Percentiles rank a stretch among this genome's conserved stretches.
Conservation (phyloP, 2,888 invertebrate genomes). For the Tachystola acroxantha region DNA sequence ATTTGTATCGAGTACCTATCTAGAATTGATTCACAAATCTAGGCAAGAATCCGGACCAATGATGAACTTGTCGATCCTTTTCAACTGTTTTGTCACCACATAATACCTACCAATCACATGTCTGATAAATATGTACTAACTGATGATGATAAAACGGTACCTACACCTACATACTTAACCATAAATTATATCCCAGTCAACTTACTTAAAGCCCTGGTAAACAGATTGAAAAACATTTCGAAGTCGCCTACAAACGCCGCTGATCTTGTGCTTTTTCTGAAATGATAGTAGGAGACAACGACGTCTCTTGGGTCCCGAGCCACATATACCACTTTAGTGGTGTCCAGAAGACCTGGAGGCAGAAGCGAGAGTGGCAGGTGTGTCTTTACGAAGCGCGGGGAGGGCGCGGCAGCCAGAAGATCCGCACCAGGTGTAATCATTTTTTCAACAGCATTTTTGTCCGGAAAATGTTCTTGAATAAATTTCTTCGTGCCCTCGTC, state of each 20-base stretch:
- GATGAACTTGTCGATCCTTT: too few relatives aligned
- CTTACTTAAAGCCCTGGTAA: background rate
- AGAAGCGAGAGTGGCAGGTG: constrained; percentile 70
- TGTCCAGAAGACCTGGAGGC: constrained; percentile 37
- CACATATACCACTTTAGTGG: constrained; percentile 68
- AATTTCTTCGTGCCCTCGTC: too few relatives aligned
- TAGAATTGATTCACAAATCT: too few relatives aligned
- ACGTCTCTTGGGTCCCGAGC: constrained; percentile 1
- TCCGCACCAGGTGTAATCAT: background rate
- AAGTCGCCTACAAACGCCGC: background rate
- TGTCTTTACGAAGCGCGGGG: constrained; percentile 69
- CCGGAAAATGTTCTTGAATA: too few relatives aligned
- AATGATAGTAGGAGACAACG: constrained; percentile 80
- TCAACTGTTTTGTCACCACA: too few relatives aligned
- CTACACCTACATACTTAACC: too few relatives aligned
- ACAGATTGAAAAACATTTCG: background rate
- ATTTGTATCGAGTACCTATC: too few relatives aligned
- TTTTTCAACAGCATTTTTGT: too few relatives aligned
- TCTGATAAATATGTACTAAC: background rate
- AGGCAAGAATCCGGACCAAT: too few relatives aligned
- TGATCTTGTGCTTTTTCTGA: constrained; percentile 20
- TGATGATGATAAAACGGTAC: too few relatives aligned
- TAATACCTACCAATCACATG: too few relatives aligned
- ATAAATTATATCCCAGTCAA: too few relatives aligned
- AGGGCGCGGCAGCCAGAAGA: constrained; percentile 15